These are phyloP conservation scores for Himalopsyche tibetana DNA, from an alignment of 2,888 invertebrate species.

Conservation along the genomic window DNA sequence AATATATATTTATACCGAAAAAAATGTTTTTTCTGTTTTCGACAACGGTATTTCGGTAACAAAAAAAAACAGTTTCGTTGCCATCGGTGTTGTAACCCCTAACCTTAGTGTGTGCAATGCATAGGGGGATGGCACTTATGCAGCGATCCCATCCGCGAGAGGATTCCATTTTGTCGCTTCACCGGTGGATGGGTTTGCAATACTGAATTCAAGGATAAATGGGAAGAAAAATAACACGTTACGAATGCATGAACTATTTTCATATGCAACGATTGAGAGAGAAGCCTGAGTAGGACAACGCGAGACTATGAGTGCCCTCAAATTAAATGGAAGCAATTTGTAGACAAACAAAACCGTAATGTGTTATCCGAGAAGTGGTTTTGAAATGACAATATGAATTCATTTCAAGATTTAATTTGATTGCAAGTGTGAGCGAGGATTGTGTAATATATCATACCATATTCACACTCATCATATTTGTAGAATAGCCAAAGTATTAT, in stretches of 20 bases:
- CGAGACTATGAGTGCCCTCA: neutral
- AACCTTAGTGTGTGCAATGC: neutral
- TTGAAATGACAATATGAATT: too few species aligned
- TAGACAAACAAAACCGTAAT: neutral
- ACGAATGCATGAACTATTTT: constrained; percentile 15
- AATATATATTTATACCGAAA: too few species aligned
- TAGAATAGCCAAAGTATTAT: too few species aligned
- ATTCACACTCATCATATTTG: too few species aligned
- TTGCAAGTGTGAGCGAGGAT: too few species aligned
- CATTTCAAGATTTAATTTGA: too few species aligned
- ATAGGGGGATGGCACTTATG: neutral
- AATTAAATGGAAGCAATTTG: neutral
- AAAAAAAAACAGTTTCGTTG: too few species aligned
- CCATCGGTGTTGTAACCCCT: too few species aligned
- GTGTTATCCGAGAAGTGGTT: neutral
- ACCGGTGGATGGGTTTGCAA: neutral
- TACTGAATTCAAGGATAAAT: neutral
- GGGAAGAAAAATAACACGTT: constrained; percentile 3
- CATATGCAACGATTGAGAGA: constrained; percentile 9
- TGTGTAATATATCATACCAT: too few species aligned
- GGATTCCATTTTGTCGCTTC: neutral
- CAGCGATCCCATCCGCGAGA: neutral
- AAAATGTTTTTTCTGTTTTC: too few species aligned
- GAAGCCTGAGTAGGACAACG: neutral
- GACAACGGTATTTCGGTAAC: too few species aligned